A percentile compares a stretch with the other conserved stretches of the same genome.
Conservation (phyloP, 2,797 vertebrate species). For the Lagocephalus sceleratus region DNA sequence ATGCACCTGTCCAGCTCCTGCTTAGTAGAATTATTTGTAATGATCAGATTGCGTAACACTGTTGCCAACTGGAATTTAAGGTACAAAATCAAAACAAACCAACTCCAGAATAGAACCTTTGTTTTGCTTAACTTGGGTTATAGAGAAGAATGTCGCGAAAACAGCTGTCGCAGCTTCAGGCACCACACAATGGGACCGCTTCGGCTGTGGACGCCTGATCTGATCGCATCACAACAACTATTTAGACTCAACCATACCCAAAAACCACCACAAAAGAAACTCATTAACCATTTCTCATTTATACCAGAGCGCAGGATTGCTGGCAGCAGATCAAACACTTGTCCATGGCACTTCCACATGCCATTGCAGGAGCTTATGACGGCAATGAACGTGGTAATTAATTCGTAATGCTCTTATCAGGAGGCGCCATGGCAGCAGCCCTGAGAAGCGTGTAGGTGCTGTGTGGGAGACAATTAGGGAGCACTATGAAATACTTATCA, state of each 20-base stretch:
- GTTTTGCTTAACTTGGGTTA: constrained; percentile 3
- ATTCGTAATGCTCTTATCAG: constrained; percentile 74
- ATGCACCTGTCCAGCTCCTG: too few relatives aligned
- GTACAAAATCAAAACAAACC: not conserved
- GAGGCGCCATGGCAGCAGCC: constrained; percentile 57
- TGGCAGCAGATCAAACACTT: constrained; percentile 58
- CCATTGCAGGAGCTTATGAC: constrained; percentile 50
- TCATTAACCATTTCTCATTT: constrained; percentile 61
- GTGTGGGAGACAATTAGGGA: constrained; percentile 66
- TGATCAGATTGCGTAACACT: too few relatives aligned
- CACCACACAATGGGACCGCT: constrained; percentile 30
- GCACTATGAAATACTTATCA: constrained; percentile 62
- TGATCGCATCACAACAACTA: constrained; percentile 28
- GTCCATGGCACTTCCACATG: constrained; percentile 43
- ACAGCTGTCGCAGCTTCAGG: constrained; percentile 12
- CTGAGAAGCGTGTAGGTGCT: constrained; percentile 54
- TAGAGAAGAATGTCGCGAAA: constrained; percentile 25
- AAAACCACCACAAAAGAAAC: constrained; percentile 62
- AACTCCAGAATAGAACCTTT: not conserved
- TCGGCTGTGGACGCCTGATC: constrained; percentile 25
- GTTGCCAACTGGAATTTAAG: too few relatives aligned
- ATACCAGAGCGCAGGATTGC: constrained; percentile 48
- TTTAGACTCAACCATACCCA: constrained; percentile 38
- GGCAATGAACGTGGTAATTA: constrained; percentile 64
- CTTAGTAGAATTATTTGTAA: too few relatives aligned